These are phyloP conservation scores for Drosophila cracens DNA, from an alignment of 2,888 invertebrate species.

Conservation along the genomic window DNA sequence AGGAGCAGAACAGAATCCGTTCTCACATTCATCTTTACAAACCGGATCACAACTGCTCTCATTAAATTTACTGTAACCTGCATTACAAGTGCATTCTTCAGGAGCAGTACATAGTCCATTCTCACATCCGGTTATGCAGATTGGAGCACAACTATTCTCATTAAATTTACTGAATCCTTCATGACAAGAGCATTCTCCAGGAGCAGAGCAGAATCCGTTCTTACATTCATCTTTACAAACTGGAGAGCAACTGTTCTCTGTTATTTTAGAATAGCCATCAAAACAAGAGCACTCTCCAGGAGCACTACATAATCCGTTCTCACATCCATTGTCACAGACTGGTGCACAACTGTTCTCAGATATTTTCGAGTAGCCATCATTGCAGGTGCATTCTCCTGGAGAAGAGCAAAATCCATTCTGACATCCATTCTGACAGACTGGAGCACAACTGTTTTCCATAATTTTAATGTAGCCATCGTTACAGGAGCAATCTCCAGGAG, in stretches of 20 bases:
- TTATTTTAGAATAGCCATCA: neutral
- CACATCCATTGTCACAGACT: conserved; percentile 11
- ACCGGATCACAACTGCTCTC: neutral
- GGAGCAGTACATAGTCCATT: conserved; percentile 45
- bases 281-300: conserved; percentile 20
- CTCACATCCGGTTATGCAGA: conserved; percentile 74
- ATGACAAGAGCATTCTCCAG: conserved; percentile 10
- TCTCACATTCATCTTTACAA: conserved; percentile 18
- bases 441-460: neutral
- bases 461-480: conserved; percentile 44
- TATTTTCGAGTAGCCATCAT: neutral
- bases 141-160: conserved; percentile 64
- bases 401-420: neutral
- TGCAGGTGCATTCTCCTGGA: neutral
- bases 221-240: conserved; percentile 12
- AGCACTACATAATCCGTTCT: conserved; percentile 22
- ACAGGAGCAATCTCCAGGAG: conserved; percentile 64
- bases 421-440: neutral
- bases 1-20: conserved; percentile 26
- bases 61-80: neutral
- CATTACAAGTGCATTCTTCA: conserved; percentile 17
- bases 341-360: conserved; percentile 19
- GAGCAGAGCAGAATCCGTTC: conserved; percentile 19
- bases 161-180: neutral
- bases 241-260: conserved; percentile 9